phyloP scores from a whole-genome alignment of 2,113 vertebrate genomes.

The Alaudala cheleensis region DNA sequence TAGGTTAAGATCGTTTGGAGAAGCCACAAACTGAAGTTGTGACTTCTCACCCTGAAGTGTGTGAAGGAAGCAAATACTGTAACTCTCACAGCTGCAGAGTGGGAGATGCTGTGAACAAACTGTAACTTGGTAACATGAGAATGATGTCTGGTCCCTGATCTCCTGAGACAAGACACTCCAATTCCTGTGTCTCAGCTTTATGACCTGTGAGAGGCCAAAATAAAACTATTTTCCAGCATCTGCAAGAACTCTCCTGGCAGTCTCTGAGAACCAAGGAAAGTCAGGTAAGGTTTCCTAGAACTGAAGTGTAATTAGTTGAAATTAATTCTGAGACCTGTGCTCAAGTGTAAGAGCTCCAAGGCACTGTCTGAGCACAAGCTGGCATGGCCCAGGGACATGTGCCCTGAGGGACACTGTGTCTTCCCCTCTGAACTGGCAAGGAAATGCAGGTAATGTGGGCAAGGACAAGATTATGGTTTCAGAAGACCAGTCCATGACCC shows the following conservation, averaged over 20 bases:
- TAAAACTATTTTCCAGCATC: not conserved
- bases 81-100: not conserved
- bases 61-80: not conserved
- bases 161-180: not conserved
- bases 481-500: not conserved
- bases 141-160: not conserved
- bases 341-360: not conserved
- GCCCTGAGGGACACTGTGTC: not conserved
- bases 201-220: not conserved
- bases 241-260: not conserved
- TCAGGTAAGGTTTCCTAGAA: not conserved
- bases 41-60: not conserved
- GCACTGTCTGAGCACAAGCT: not conserved
- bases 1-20: not conserved
- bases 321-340: not conserved
- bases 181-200: not conserved
- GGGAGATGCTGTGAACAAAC: not conserved
- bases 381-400: not conserved
- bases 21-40: not conserved
- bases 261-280: not conserved
- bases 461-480: not conserved
- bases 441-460: not conserved
- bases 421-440: not conserved
- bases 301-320: not conserved
- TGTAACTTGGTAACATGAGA: not conserved